phyloP scores from a whole-genome alignment of 2,113 vertebrate species.

The Amphilophus citrinellus region DNA sequence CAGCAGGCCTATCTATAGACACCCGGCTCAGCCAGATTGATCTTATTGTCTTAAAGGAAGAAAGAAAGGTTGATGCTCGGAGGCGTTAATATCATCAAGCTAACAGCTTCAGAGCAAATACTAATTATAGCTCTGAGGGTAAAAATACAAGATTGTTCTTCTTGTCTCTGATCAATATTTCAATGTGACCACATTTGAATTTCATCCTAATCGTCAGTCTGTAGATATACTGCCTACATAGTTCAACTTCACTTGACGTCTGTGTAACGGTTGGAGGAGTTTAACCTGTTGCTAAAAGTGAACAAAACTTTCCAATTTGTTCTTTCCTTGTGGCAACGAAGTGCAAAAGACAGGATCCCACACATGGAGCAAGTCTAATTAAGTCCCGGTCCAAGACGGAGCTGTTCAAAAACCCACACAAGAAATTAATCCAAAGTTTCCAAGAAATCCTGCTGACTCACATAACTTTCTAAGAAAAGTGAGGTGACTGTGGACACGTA shows the following conservation, averaged over 20 bases:
- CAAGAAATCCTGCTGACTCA: conserved; percentile 1
- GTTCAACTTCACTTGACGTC: not conserved
- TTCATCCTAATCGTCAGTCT: not conserved
- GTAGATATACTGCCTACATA: not conserved
- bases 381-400: not conserved
- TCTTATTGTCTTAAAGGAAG: conserved; percentile 56
- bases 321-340: not conserved
- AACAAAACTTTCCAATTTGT: not conserved
- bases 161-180: not conserved
- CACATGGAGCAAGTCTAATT: not conserved
- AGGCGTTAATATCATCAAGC: conserved; percentile 42
- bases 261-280: not conserved
- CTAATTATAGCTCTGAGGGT: conserved; percentile 27
- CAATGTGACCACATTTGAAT: not conserved
- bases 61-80: conserved; percentile 32
- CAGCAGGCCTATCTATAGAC: conserved; percentile 58
- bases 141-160: conserved; percentile 1
- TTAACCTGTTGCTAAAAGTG: conserved; percentile 15
- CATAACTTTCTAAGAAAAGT: not conserved
- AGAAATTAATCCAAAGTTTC: not conserved
- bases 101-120: conserved; percentile 39
- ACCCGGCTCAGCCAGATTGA: conserved; percentile 32
- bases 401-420: not conserved
- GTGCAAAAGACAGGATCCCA: not conserved
- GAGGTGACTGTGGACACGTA: not conserved